These are phyloP conservation scores for Zaprionus tsacasi DNA, from an alignment of 1,140 invertebrate genomes.

Conservation along the genomic window DNA sequence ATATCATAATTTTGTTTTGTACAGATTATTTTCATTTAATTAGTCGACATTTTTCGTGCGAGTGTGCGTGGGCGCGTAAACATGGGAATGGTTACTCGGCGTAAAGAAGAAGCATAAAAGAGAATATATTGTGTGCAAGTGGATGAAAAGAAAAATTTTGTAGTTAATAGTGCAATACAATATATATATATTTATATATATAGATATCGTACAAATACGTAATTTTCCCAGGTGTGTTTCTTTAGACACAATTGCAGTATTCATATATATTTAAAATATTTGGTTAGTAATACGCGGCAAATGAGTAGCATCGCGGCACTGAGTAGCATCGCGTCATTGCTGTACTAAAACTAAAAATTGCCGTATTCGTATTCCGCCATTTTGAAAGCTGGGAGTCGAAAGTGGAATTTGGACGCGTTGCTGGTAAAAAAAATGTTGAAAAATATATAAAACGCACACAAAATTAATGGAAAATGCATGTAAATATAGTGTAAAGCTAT, in stretches of 20 bases:
- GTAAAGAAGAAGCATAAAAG: constrained; percentile 47
- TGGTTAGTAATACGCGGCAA: constrained; percentile 50
- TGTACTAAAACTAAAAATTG: constrained; percentile 83
- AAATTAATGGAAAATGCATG: constrained; percentile 61
- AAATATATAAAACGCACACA: constrained; percentile 67
- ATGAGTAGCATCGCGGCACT: constrained; percentile 64
- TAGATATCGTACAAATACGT: constrained; percentile 41
- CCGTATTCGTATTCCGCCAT: constrained; percentile 83
- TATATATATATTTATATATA: constrained; percentile 23
- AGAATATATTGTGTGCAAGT: constrained; percentile 65
- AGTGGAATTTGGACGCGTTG: constrained; percentile 84
- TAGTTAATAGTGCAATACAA: constrained; percentile 55
- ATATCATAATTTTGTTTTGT: not conserved
- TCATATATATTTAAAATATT: constrained; percentile 25
- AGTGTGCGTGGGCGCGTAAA: constrained; percentile 39
- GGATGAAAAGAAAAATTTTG: constrained; percentile 48
- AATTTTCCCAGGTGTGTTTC: constrained; percentile 58
- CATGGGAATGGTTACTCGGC: constrained; percentile 32
- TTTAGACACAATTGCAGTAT: constrained; percentile 14
- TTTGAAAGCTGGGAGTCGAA: constrained; percentile 83
- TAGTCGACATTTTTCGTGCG: constrained; percentile 8
- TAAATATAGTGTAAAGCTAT: constrained; percentile 38
- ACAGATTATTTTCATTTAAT: not conserved
- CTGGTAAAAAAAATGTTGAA: constrained; percentile 74
- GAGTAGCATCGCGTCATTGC: constrained; percentile 81